Conservation (phyloP, 2,888 invertebrate species). For the Drosophila mulleri region DNA sequence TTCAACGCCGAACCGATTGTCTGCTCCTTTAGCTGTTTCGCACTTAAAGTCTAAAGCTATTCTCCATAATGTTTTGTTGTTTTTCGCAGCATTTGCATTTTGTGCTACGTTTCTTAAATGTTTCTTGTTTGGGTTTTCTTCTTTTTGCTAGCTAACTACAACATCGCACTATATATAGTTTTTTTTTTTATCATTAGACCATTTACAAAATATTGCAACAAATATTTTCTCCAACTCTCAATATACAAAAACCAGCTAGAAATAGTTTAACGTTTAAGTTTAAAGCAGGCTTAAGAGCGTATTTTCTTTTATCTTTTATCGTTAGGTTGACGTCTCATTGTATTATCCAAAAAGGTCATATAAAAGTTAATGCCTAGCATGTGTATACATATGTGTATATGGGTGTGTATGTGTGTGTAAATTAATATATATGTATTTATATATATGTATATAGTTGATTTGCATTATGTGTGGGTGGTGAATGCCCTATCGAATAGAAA, state of each 20-base stretch:
- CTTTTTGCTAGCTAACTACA: constrained; percentile 72
- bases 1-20: constrained; percentile 61
- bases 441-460: constrained; percentile 8
- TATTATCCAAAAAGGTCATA: constrained; percentile 71
- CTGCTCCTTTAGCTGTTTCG: constrained; percentile 55
- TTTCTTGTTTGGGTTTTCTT: constrained; percentile 16
- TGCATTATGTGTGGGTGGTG: constrained; percentile 13
- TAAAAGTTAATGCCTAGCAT: constrained; percentile 65
- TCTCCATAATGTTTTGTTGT: constrained; percentile 39
- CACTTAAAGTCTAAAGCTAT: constrained; percentile 68
- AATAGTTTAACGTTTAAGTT: constrained; percentile 76
- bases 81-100: constrained; percentile 40
- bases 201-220: constrained; percentile 76
- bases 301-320: constrained; percentile 56
- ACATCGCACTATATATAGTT: constrained; percentile 59
- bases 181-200: constrained; percentile 71
- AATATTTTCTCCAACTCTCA: constrained; percentile 41
- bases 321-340: constrained; percentile 65
- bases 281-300: constrained; percentile 71
- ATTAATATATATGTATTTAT: constrained; percentile 8
- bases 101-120: constrained; percentile 39
- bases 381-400: constrained; percentile 8
- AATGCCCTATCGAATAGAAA: constrained; percentile 1
- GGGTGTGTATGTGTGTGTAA: constrained; percentile 9
- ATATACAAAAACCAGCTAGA: constrained; percentile 75